These are phyloP conservation scores for Platalea minor DNA, from an alignment of 2,797 vertebrate genomes.

Conservation along the genomic window DNA sequence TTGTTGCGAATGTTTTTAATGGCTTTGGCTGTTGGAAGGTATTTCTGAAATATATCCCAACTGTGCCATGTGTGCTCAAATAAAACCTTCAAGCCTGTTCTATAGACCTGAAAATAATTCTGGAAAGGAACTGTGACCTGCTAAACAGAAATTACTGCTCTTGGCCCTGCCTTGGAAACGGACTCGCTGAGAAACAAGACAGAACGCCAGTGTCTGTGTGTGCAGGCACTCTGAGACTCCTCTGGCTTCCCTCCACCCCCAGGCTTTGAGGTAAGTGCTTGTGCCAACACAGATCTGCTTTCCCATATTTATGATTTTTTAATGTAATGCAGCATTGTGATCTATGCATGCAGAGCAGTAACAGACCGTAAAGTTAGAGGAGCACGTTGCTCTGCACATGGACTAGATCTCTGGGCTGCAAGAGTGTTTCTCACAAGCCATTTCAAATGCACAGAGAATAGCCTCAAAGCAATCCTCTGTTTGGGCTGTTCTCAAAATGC, in stretches of 20 bases:
- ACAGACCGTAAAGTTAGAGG: background rate
- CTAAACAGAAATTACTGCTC: conserved; percentile 22
- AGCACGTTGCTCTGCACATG: background rate
- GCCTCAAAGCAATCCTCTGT: background rate
- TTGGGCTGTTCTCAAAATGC: background rate
- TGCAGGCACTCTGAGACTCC: background rate
- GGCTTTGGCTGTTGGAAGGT: background rate
- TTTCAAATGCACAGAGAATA: background rate
- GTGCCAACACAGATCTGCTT: background rate
- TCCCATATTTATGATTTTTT: background rate
- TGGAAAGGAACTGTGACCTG: background rate
- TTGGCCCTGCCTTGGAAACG: background rate
- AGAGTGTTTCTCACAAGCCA: background rate
- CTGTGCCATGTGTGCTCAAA: background rate
- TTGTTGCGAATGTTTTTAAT: background rate
- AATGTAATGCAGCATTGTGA: background rate
- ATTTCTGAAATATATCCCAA: background rate
- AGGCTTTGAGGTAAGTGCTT: background rate
- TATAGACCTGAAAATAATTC: background rate
- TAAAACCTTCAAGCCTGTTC: background rate
- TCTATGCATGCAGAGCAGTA: background rate
- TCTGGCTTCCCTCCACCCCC: background rate
- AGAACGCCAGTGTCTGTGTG: background rate
- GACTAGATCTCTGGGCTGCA: background rate
- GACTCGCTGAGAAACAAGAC: background rate